These are phyloP conservation scores for Caenorhabditis doughertyi DNA, from an alignment of 2,888 invertebrate genomes.

Conservation along the genomic window DNA sequence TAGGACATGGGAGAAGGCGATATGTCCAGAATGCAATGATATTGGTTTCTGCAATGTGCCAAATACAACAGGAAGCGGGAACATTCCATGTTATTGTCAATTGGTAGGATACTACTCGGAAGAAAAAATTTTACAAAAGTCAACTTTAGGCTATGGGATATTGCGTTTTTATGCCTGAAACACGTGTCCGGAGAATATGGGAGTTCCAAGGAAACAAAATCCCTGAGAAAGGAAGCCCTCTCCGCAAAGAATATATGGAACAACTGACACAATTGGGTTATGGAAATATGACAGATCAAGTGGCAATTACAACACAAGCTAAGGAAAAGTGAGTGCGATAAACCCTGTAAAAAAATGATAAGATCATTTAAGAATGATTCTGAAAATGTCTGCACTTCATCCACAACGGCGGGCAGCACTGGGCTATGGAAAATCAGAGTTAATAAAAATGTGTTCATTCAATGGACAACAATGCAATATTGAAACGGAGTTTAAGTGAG, in stretches of 20 bases:
- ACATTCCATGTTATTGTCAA: conserved; percentile 80
- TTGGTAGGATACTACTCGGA: conserved; percentile 60
- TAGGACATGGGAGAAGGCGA: conserved; percentile 77
- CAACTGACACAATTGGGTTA: conserved; percentile 79
- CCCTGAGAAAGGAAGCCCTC: conserved; percentile 71
- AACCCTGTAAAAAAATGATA: background rate
- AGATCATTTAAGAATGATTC: conserved; percentile 72
- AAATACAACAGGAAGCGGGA: conserved; percentile 77
- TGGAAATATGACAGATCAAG: conserved; percentile 81
- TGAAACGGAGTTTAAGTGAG: conserved; percentile 75
- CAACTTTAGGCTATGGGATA: conserved; percentile 72
- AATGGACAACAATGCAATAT: conserved; percentile 81
- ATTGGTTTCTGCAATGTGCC: conserved; percentile 82
- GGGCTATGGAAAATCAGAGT: conserved; percentile 70
- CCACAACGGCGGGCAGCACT: conserved; percentile 70
- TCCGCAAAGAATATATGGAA: conserved; percentile 78
- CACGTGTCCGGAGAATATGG: conserved; percentile 79
- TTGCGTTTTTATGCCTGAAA: conserved; percentile 77
- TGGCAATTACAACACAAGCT: conserved; percentile 82
- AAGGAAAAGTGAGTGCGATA: conserved; percentile 77
- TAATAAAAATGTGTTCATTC: conserved; percentile 81
- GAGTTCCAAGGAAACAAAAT: conserved; percentile 78
- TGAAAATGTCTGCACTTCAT: conserved; percentile 79
- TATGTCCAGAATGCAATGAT: conserved; percentile 81
- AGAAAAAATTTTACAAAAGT: background rate